Evolutionary conservation across 2,797 vertebrate species (phyloP), one percentile per base, ranked within the genome.

Genomic region (Girardinus metallicus): DNA sequence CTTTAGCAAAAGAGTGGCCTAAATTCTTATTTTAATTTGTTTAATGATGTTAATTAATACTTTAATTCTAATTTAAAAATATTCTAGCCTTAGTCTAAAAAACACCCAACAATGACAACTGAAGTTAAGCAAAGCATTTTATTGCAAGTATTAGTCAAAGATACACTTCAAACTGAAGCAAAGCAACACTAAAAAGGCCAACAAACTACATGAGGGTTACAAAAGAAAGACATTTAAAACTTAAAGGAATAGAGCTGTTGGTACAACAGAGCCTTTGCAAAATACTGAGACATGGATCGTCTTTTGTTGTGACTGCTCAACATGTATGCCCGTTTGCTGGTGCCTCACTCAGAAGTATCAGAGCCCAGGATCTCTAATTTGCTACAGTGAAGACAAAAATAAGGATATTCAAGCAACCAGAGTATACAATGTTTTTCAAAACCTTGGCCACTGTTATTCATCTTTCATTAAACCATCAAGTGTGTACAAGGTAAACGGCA

Each of bases 121-220:
- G 41, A 66, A 74, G 81, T 95, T 95, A 95, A 97, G 96, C 96
- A 96, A 96, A 96, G 96, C 95, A 96, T 95, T 97, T 97, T 96
- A 97, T 97, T 97, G 96, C 97, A 96, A 96, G 95, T 96, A 97
- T 97, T 97, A 97, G 96, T 96, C 96, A 96, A 96, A 96, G 93
- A 95, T 96, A 96, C 96, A 97, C 96, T 96, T 96, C 95, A 97
- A 97, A 96, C 93, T 94, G 94, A 97, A 95, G 96, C 96, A 96
- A 97, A 97, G 96, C 96, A 93, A 96, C 96, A 96, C 95, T 95
- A 96, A 93, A 96, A 96, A 94, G 93, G 91, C 92, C 93, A 95
- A 95, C 93, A 93, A 92, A 92, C 94, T 92, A 94, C 91, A 90
- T 93, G 91, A 94, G 87, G 88, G 88, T 92, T 93, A 96, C 94